Evolutionary conservation across 2,113 vertebrate genomes (phyloP), one percentile per base, ranked within the genome.

Genomic region (Gadus macrocephalus): DNA sequence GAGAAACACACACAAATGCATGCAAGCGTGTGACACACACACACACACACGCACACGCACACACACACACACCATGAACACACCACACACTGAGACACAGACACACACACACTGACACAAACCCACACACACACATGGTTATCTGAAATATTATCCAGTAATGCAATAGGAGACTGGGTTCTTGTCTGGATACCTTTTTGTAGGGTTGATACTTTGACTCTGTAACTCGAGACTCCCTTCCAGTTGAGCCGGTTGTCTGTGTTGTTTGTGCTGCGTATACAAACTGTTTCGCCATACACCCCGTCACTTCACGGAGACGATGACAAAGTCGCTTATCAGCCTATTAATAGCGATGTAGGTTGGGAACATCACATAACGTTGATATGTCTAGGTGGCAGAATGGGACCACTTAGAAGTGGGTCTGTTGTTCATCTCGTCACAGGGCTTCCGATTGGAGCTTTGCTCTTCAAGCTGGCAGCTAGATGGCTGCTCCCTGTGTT

Each of bases 61-160:
- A 66, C 71, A 15, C 16, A 17, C 61, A 68, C 9, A 69, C 35
- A 17, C 31, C 42, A 25, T 3, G 25, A 25, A 25, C 25, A 25
- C 25, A 25, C 25, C 2, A 25, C 25, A 25, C 25, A 25, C 25
- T 25, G 25, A 25, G 2, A 25, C 25, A 25, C 25, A 25, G 25
- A 25, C 53, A 65, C 65, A 62, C 62, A 64, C 67, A 38, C 49
- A 22, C 63, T 49, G 62, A 71, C 67, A 68, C 9, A 69, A 27
- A 17, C 31, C 53, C 63, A 64, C 64, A 31, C 3, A 66, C 22
- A 59, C 63, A 59, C 55, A 67, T 22, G 56, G n/a, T 68, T 19
- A 22, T 31, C 63, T 74, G 89, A 80, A 91, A 90, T 79, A 27
- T 72, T 38, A 89, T 66, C 78, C 76, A 68, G 88, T 81, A 84